phyloP scores from a whole-genome alignment of 1,140 invertebrate genomes.

The Diabrotica undecimpunctata region DNA sequence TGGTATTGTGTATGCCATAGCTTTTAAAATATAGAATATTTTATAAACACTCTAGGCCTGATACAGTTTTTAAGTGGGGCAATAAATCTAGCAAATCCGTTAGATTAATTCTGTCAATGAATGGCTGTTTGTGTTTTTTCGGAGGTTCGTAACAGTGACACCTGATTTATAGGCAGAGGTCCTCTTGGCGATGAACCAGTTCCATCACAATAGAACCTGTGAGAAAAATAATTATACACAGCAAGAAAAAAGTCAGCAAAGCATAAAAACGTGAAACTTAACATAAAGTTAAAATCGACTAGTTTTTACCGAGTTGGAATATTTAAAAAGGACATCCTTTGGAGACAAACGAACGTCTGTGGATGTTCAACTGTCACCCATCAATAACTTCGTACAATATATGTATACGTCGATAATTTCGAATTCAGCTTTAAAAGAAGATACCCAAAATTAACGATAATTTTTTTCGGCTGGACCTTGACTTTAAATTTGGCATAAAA shows the following conservation, averaged over 20 bases:
- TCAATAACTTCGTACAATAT: slow-evolving; percentile 37
- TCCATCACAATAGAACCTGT: slow-evolving; percentile 19
- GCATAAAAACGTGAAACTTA: slow-evolving; percentile 13
- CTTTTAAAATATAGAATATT: too few species aligned
- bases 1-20: too few species aligned
- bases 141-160: background rate
- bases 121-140: too few species aligned
- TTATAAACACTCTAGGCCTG: too few species aligned
- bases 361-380: slow-evolving; percentile 36
- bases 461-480: slow-evolving; percentile 26
- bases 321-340: slow-evolving; percentile 18
- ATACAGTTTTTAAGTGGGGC: too few species aligned
- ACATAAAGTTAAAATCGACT: slow-evolving; percentile 12
- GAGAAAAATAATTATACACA: slow-evolving; percentile 25
- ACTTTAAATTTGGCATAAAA: slow-evolving; percentile 23
- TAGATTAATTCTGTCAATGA: too few species aligned
- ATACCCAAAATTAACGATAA: slow-evolving; percentile 29
- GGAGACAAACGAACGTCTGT: slow-evolving; percentile 15
- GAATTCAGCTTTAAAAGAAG: slow-evolving; percentile 13
- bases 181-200: slow-evolving; percentile 11
- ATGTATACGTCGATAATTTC: slow-evolving; percentile 28
- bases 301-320: slow-evolving; percentile 5
- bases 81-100: too few species aligned
- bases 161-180: background rate
- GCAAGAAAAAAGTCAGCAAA: slow-evolving; percentile 9